Percentiles rank a stretch among this genome's conserved stretches.
Evolutionary conservation across 2,113 vertebrate species (phyloP).

Genomic region (Aleadryas rufinucha): DNA sequence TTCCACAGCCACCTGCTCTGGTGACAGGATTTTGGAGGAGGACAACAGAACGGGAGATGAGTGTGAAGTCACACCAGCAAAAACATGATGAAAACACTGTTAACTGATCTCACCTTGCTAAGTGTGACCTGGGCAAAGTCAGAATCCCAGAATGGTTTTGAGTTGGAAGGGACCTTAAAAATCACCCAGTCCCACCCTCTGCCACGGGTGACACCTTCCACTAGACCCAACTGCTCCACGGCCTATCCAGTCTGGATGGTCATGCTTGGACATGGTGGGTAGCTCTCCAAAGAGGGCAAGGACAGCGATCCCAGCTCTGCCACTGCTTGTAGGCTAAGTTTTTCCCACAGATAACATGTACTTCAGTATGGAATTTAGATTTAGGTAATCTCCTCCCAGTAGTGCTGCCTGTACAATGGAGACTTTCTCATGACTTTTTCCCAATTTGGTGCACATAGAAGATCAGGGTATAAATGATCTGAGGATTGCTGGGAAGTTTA

Average conservation of each 20-base stretch:
- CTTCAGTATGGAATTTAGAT: background rate
- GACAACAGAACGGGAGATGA: fast-evolving
- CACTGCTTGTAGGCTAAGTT: background rate
- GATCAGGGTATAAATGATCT: background rate
- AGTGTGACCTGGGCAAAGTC: background rate
- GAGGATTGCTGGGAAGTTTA: background rate
- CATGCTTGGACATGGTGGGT: background rate
- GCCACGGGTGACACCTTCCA: background rate
- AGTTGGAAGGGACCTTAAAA: background rate
- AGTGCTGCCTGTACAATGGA: background rate
- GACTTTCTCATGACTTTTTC: background rate
- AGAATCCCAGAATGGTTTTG: background rate
- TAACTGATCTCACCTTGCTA: background rate
- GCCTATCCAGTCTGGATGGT: background rate
- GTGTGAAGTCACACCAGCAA: background rate
- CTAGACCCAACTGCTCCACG: background rate
- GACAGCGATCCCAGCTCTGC: background rate
- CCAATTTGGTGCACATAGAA: background rate
- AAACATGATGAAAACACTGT: background rate
- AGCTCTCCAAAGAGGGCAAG: background rate
- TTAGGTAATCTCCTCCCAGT: background rate
- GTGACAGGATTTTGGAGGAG: background rate
- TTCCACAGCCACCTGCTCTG: background rate
- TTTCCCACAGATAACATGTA: background rate
- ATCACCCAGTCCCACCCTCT: background rate